Base-by-base conservation (phyloP, 2,797 vertebrate genomes). In the Dryobates pubescens region DNA sequence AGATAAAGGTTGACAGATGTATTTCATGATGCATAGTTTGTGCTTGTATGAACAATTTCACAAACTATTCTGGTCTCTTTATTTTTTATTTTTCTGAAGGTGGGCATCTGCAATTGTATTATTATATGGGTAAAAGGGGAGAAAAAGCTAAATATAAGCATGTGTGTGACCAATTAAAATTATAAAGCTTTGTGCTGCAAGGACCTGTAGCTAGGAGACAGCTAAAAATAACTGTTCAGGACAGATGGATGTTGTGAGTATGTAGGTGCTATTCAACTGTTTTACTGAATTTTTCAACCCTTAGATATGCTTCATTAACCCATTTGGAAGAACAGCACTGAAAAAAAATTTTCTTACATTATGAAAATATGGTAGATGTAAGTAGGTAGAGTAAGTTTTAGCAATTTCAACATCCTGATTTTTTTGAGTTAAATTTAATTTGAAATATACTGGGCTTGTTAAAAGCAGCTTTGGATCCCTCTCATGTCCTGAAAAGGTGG, bases 1-100 rank as follows among this genome's bases (percentile, higher is more conserved):
- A 72, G 45, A 29, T 78, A 81, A 64, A 78, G 49, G 18, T 20
- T 82, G 54, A 59, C 47, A 65, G 32, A 54, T 70, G 12, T 57
- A 64, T 68, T 90, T 86, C 22, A 43, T 43, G 36, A 88, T 65
- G 16, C 91, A 65, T 57, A 57, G 13, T 69, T 92, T 64, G 27
- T n/a, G 24, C 17, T 51, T 82, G 62, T 89, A 73, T 24, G 4
- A 90, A 71, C 19, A 76, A 64, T 92, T 94, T 89, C 81, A 86
- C 64, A 91, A 89, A 9, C 0, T 77, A 67, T 77, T 88, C 20
- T 47, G 15, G 59, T 64, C 53, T 45, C 23, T 51, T 51, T 23
- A 51, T 68, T 57, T 4, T 76, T 64, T 63, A 18, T 59, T 63
- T 84, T 93, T 88, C 54, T 38, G 38, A 80, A 49, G 32, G 49